Evolutionary conservation across 2,797 vertebrate species (phyloP).

Genomic region (Sciurus vulgaris): DNA sequence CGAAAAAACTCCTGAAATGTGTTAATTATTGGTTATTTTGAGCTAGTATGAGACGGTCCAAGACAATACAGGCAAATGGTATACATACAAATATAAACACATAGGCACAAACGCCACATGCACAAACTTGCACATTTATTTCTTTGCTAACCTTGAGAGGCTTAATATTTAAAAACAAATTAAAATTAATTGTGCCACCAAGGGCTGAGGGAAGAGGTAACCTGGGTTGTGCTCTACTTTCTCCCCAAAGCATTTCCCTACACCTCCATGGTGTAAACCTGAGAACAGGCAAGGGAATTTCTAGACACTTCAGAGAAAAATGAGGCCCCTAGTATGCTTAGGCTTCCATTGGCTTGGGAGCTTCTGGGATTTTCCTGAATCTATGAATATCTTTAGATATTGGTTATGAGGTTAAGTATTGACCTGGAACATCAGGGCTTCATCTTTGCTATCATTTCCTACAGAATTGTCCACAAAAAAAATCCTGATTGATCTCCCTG

Average conservation of each 20-base stretch:
- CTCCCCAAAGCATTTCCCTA: background rate
- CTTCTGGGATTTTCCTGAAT: constrained; percentile 92
- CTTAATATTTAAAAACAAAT: background rate
- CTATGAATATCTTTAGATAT: constrained; percentile 88
- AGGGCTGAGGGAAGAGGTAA: background rate
- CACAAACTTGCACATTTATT: background rate
- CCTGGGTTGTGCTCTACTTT: fast-evolving
- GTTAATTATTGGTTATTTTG: background rate
- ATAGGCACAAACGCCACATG: background rate
- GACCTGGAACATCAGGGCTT: constrained; percentile 73
- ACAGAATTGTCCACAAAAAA: constrained; percentile 89
- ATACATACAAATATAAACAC: background rate
- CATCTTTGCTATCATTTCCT: constrained; percentile 63
- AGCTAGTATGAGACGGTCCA: background rate
- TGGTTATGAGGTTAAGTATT: constrained; percentile 89
- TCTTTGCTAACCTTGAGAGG: background rate
- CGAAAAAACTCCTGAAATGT: background rate
- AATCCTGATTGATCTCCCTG: constrained; percentile 92
- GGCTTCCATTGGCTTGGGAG: constrained; percentile 90
- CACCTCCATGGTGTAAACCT: background rate
- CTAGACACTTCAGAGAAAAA: constrained; percentile 89
- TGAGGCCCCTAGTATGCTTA: constrained; percentile 89
- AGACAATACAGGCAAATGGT: background rate
- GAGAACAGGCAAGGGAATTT: background rate
- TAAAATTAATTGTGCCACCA: background rate